A percentile compares a stretch with the other conserved stretches of the same genome.
Conservation (phyloP, 2,888 invertebrate genomes). For the Aporophyla nigra region DNA sequence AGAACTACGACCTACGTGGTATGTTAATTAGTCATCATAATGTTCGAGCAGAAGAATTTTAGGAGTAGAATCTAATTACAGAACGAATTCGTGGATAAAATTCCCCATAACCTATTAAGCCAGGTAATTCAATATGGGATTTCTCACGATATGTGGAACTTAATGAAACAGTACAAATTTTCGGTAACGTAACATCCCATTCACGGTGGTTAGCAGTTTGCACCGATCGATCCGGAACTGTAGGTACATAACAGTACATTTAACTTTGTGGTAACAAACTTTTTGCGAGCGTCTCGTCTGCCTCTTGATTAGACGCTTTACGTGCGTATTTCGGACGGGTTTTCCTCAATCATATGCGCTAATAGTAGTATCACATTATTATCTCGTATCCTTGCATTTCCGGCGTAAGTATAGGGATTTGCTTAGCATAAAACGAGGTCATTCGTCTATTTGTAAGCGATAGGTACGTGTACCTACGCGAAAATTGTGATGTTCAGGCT, state of each 20-base stretch:
- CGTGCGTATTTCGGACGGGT: slow-evolving; percentile 44
- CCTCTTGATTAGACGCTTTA: slow-evolving; percentile 27
- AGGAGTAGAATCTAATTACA: background rate
- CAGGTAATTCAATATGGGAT: background rate
- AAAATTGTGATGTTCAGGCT: background rate
- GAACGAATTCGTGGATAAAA: background rate
- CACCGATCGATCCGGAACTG: slow-evolving; percentile 35
- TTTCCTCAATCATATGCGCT: slow-evolving; percentile 59
- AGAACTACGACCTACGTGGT: slow-evolving; percentile 15
- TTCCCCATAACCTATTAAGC: background rate
- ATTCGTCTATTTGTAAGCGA: slow-evolving; percentile 19
- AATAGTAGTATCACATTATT: slow-evolving; percentile 47
- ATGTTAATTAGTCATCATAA: slow-evolving; percentile 20
- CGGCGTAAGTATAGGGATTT: slow-evolving; percentile 29
- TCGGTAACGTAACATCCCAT: slow-evolving; percentile 29
- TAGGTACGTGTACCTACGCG: background rate
- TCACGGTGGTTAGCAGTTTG: slow-evolving; percentile 13
- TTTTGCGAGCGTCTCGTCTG: slow-evolving; percentile 56
- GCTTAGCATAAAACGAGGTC: slow-evolving; percentile 4
- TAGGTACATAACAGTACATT: slow-evolving; percentile 63
- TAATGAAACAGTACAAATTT: slow-evolving; percentile 31
- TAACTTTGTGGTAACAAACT: slow-evolving; percentile 50
- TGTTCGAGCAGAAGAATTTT: slow-evolving; percentile 1
- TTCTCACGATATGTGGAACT: background rate
- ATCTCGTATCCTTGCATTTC: slow-evolving; percentile 55